A percentile compares a stretch with the other conserved stretches of the same genome.
These are phyloP conservation scores for Syngnathoides biaculeatus DNA, from an alignment of 2,113 vertebrate species.

Conservation along the genomic window DNA sequence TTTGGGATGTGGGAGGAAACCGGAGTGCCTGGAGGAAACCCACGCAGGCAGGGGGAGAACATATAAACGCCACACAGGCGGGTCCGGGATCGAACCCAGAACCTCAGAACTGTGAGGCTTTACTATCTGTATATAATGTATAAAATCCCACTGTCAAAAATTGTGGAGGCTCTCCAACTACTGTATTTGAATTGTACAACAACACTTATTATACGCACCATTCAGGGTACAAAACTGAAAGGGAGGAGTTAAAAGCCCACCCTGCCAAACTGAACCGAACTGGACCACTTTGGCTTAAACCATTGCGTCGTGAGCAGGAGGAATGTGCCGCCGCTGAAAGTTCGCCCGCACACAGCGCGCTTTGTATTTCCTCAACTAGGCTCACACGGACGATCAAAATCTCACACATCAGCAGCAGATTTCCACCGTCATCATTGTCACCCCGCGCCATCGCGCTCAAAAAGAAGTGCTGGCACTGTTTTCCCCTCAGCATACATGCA, in stretches of 20 bases:
- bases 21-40: too few species aligned
- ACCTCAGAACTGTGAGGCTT: too few species aligned
- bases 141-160: too few species aligned
- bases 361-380: conserved; percentile 37
- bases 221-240: background rate
- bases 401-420: conserved; percentile 61
- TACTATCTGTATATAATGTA: too few species aligned
- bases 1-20: too few species aligned
- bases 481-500: conserved; percentile 1
- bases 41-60: too few species aligned
- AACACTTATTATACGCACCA: background rate
- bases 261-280: background rate
- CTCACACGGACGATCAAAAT: conserved; percentile 50
- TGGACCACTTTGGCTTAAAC: conserved; percentile 7
- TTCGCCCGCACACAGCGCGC: conserved; percentile 27
- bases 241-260: background rate
- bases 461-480: conserved; percentile 21
- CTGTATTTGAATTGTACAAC: background rate
- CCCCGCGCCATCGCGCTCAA: conserved; percentile 16
- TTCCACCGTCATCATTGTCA: conserved; percentile 37
- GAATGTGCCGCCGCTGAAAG: conserved; percentile 42
- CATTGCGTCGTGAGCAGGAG: background rate
- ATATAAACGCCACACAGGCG: too few species aligned
- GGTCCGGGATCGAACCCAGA: too few species aligned
- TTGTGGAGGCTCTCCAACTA: background rate